phyloP scores from a whole-genome alignment of 2,797 vertebrate species.

The Chelidonichthys spinosus region DNA sequence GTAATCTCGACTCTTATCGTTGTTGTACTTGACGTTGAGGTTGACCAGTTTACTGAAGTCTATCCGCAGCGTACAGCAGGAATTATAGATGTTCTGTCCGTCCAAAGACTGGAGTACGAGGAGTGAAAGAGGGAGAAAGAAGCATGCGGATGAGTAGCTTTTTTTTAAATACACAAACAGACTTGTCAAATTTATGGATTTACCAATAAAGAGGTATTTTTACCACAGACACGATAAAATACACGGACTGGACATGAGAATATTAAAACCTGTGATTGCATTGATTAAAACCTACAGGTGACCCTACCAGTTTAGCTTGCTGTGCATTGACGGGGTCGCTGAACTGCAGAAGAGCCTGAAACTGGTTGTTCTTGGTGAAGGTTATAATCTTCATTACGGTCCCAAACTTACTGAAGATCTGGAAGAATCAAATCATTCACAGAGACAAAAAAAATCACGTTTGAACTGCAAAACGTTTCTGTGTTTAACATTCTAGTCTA shows the following conservation, averaged over 20 bases:
- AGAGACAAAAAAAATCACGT: background rate
- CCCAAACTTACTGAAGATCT: constrained; percentile 99
- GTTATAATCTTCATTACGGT: constrained; percentile 99
- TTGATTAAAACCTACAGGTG: background rate
- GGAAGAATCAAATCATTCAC: constrained; percentile 32
- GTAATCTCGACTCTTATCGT: constrained; percentile 98
- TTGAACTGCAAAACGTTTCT: too few species aligned
- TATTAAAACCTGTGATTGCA: background rate
- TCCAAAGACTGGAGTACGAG: constrained; percentile 89
- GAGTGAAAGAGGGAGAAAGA: background rate
- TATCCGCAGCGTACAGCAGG: constrained; percentile 97
- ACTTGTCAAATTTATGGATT: too few species aligned
- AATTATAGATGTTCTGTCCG: constrained; percentile 99
- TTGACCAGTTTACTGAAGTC: constrained; percentile 99
- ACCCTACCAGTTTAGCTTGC: constrained; percentile 95
- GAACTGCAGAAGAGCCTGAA: constrained; percentile 98
- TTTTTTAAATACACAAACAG: background rate
- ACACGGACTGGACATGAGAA: background rate
- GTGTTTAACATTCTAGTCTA: background rate
- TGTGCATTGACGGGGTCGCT: constrained; percentile 97
- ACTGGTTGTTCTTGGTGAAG: constrained; percentile 99
- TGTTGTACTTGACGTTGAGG: constrained; percentile 99
- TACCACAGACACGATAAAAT: too few species aligned
- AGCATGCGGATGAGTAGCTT: background rate
- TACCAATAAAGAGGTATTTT: too few species aligned